These are phyloP conservation scores for Dysdera silvatica DNA, from an alignment of 1,140 invertebrate genomes.

Conservation along the genomic window DNA sequence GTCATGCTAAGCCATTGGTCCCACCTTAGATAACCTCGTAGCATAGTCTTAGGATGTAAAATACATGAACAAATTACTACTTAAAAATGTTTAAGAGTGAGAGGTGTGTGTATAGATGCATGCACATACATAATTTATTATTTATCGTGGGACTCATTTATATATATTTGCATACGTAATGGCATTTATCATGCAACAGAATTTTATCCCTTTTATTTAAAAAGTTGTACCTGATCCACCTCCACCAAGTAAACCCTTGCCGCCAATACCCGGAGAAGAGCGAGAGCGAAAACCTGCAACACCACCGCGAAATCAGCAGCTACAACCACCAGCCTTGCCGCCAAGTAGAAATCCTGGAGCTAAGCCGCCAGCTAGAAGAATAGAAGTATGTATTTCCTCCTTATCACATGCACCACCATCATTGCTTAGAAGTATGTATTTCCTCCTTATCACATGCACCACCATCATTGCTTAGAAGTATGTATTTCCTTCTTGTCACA, in stretches of 20 bases:
- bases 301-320: constrained; percentile 42
- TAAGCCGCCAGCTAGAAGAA: constrained; percentile 29
- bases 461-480: background rate
- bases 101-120: too few species aligned
- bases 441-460: too few species aligned
- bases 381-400: constrained; percentile 26
- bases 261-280: constrained; percentile 61
- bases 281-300: constrained; percentile 49
- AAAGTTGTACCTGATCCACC: constrained; percentile 55
- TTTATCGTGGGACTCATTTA: background rate
- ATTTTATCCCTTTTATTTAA: constrained; percentile 17
- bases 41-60: too few species aligned
- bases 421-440: background rate
- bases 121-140: background rate
- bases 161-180: background rate
- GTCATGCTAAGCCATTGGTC: too few species aligned
- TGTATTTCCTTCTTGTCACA: background rate
- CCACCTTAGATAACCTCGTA: too few species aligned
- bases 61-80: too few species aligned
- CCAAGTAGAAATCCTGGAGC: constrained; percentile 26
- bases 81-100: too few species aligned
- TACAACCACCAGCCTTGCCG: constrained; percentile 19
- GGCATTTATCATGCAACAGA: background rate
- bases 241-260: constrained; percentile 65
- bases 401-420: too few species aligned